Conservation (phyloP, 2,888 invertebrate genomes). For the Drosophila peninsularis region DNA sequence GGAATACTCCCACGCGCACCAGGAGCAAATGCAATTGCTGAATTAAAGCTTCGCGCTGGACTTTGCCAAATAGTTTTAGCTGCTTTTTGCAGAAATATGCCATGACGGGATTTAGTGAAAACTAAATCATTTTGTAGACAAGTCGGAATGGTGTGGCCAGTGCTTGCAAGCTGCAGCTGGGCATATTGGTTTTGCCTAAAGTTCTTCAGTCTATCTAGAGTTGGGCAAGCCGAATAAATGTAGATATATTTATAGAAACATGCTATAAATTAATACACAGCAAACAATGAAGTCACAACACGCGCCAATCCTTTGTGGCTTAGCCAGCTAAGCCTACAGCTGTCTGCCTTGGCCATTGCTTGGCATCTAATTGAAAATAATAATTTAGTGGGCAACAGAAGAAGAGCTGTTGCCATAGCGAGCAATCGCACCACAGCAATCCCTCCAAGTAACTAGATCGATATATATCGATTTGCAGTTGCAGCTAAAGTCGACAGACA, state of each 20-base stretch:
- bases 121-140: background rate
- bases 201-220: too few relatives aligned
- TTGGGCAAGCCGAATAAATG: too few relatives aligned
- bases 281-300: background rate
- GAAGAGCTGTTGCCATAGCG: too few relatives aligned
- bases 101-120: background rate
- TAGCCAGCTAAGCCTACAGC: background rate
- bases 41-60: background rate
- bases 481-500: background rate
- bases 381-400: too few relatives aligned
- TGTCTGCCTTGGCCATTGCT: too few relatives aligned
- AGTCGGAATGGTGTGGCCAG: too few relatives aligned
- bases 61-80: background rate
- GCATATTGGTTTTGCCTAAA: too few relatives aligned
- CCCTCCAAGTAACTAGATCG: background rate
- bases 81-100: background rate
- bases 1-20: slow-evolving; percentile 4
- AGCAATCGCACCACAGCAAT: too few relatives aligned
- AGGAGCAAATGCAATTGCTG: background rate
- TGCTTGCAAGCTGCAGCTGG: too few relatives aligned
- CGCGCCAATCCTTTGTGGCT: background rate
- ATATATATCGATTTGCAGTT: background rate
- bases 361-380: too few relatives aligned
- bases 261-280: too few relatives aligned
- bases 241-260: too few relatives aligned